These are phyloP conservation scores for Pipistrellus kuhlii DNA, from an alignment of 2,797 vertebrate species.

Conservation along the genomic window DNA sequence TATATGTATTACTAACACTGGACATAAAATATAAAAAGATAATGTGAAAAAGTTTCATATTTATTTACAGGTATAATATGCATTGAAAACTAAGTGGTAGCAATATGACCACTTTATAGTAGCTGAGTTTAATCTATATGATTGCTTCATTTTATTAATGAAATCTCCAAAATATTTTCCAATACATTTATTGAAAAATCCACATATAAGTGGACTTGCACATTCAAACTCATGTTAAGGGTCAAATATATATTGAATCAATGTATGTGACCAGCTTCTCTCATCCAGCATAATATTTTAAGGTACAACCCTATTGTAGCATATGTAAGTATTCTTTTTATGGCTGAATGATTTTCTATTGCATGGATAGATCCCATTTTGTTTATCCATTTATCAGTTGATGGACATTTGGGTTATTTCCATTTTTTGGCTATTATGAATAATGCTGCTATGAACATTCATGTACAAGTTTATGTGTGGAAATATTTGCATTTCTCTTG, in stretches of 20 bases:
- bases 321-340: not conserved
- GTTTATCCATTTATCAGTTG: not conserved
- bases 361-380: not conserved
- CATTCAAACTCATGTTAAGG: not conserved
- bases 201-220: not conserved
- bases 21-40: not conserved
- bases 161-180: not conserved
- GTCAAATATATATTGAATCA: not conserved
- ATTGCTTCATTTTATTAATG: not conserved
- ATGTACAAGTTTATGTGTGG: not conserved
- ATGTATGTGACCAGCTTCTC: not conserved
- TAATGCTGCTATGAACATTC: not conserved
- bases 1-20: not conserved
- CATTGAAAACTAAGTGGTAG: not conserved
- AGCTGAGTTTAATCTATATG: not conserved
- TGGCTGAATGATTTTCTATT: not conserved
- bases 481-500: not conserved
- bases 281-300: not conserved
- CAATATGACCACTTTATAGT: not conserved
- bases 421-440: not conserved
- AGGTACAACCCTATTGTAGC: not conserved
- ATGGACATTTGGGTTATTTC: conserved; percentile 3
- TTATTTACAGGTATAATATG: not conserved
- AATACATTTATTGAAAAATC: not conserved
- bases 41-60: not conserved